A percentile compares a stretch with the other conserved stretches of the same genome.
Conservation (phyloP, 2,888 invertebrate species). For the Rhaphigaster nebulosa region DNA sequence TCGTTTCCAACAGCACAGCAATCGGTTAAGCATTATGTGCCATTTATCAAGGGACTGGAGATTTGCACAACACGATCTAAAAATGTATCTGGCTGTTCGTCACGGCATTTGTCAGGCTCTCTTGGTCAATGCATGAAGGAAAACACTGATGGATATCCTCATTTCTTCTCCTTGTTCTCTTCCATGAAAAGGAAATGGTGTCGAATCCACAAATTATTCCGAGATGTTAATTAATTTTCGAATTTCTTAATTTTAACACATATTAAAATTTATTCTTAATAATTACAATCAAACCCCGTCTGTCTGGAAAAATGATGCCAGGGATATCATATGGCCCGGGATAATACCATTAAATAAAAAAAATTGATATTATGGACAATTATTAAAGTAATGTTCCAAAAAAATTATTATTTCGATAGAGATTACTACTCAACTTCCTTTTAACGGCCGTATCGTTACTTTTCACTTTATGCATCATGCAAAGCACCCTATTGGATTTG, state of each 20-base stretch:
- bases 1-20: constrained; percentile 60
- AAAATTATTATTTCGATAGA: too few species aligned
- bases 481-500: too few species aligned
- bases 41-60: constrained; percentile 63
- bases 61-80: constrained; percentile 56
- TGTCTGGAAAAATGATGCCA: background rate
- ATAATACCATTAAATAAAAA: too few species aligned
- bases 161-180: constrained; percentile 28
- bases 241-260: background rate
- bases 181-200: background rate
- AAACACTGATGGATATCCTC: constrained; percentile 2
- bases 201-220: background rate
- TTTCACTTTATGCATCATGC: too few species aligned
- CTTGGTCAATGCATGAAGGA: constrained; percentile 24
- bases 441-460: too few species aligned
- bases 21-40: constrained; percentile 64
- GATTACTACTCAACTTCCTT: too few species aligned
- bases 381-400: too few species aligned
- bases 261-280: too few species aligned
- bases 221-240: too few species aligned
- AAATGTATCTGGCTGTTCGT: constrained; percentile 54
- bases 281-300: background rate
- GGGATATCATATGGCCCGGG: too few species aligned
- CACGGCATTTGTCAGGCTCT: constrained; percentile 41
- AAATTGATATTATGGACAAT: too few species aligned